Conservation (phyloP, 2,888 invertebrate species). For the Aelia acuminata region DNA sequence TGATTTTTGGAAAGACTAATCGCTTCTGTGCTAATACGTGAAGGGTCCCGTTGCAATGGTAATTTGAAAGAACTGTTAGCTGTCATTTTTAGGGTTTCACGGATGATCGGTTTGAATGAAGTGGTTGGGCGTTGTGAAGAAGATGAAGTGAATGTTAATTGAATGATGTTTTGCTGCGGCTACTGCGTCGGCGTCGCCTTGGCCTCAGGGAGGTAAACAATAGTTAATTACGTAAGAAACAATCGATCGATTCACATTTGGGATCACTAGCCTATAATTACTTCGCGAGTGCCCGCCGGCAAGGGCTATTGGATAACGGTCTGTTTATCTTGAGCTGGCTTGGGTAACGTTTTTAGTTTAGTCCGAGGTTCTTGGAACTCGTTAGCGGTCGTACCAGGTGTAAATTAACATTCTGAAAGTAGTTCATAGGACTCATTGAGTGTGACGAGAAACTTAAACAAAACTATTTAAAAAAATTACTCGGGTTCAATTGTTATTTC, state of each 20-base stretch:
- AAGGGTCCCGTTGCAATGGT: neutral
- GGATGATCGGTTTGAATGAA: neutral
- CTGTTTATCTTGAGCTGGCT: neutral
- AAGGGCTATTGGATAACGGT: neutral
- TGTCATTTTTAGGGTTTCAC: neutral
- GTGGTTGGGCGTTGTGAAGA: neutral
- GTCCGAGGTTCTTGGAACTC: neutral
- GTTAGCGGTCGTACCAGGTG: neutral
- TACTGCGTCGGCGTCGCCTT: neutral
- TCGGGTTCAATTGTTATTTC: no score
- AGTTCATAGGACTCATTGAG: neutral
- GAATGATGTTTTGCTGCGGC: neutral
- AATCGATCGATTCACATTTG: neutral
- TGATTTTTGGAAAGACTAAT: neutral
- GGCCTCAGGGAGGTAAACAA: neutral
- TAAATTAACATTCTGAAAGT: slow-evolving; percentile 5
- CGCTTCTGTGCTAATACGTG: neutral
- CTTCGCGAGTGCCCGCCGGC: neutral
- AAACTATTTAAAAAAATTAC: neutral
- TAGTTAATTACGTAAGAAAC: slow-evolving; percentile 11
- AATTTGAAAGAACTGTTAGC: neutral
- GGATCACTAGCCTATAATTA: neutral
- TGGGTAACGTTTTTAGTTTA: neutral
- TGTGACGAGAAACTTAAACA: neutral
- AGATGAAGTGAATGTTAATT: neutral